Evolutionary conservation across 2,888 invertebrate genomes (phyloP).

Genomic region (Piscicola geometra): DNA sequence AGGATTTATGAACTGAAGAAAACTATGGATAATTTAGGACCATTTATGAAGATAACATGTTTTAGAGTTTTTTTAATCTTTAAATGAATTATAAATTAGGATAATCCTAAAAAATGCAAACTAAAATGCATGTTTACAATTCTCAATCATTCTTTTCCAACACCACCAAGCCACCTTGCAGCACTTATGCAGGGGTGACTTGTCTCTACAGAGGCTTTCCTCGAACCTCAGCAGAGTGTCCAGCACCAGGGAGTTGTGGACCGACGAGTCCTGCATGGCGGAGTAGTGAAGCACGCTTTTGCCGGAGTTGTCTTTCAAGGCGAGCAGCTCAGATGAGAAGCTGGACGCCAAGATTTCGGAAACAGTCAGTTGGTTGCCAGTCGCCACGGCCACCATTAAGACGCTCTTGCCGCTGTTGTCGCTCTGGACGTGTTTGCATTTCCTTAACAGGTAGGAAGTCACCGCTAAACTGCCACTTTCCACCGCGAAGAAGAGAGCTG

Average conservation of each 20-base stretch:
- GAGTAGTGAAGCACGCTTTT: constrained; percentile 42
- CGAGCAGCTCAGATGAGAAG: constrained; percentile 37
- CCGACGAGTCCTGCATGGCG: constrained; percentile 39
- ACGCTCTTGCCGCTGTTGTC: constrained; percentile 35
- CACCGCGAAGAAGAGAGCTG: constrained; percentile 43
- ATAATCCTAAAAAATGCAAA: no score
- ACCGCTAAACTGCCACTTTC: constrained; percentile 39
- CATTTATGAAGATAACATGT: neutral
- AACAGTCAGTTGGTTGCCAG: constrained; percentile 38
- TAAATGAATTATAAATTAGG: no score
- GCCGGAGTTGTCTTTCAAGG: constrained; percentile 37
- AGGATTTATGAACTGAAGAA: no score
- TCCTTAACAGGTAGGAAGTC: constrained; percentile 39
- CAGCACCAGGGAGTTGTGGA: constrained; percentile 27
- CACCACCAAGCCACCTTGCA: no score
- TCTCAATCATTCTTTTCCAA: no score
- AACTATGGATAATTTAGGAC: neutral
- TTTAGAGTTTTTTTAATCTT: neutral
- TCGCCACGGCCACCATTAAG: constrained; percentile 42
- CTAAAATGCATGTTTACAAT: no score
- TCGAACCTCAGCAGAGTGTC: constrained; percentile 33
- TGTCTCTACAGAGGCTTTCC: constrained; percentile 11
- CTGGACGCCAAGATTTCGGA: constrained; percentile 39
- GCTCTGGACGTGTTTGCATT: constrained; percentile 25
- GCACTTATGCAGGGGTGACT: neutral